These are phyloP conservation scores for Tricholauxania praeusta DNA, from an alignment of 2,888 invertebrate species.

Conservation along the genomic window DNA sequence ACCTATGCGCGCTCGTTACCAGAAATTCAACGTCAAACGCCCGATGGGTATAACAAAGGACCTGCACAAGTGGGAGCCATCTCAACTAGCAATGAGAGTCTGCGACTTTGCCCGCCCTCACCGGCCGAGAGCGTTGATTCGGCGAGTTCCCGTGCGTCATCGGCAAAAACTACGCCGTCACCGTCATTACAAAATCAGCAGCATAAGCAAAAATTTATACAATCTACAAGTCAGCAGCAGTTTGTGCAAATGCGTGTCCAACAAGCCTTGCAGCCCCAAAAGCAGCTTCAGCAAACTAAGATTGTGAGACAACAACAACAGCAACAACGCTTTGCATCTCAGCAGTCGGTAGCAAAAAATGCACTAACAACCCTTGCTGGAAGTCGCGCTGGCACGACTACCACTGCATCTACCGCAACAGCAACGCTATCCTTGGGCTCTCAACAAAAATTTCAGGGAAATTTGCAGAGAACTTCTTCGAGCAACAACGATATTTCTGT, in stretches of 20 bases:
- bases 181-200: constrained; percentile 45
- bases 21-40: constrained; percentile 48
- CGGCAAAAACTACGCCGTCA: constrained; percentile 47
- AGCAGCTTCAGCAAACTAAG: constrained; percentile 48
- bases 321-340: constrained; percentile 44
- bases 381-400: constrained; percentile 72
- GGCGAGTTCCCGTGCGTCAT: constrained; percentile 47
- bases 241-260: constrained; percentile 56
- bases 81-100: constrained; percentile 85
- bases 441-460: constrained; percentile 48
- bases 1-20: constrained; percentile 51
- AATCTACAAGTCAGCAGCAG: constrained; percentile 18
- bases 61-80: constrained; percentile 89
- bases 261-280: constrained; percentile 60
- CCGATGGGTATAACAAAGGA: constrained; percentile 69
- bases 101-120: constrained; percentile 74
- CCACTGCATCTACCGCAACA: constrained; percentile 63
- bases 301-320: constrained; percentile 61
- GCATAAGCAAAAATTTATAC: constrained; percentile 43
- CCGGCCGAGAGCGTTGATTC: constrained; percentile 68
- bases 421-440: constrained; percentile 68
- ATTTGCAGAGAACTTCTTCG: constrained; percentile 52
- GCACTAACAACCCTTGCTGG: constrained; percentile 82
- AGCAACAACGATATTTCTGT: constrained; percentile 52
- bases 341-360: constrained; percentile 80